A percentile compares a stretch with the other conserved stretches of the same genome.
Conservation (phyloP, 2,797 vertebrate species). For the Moxostoma hubbsi region DNA sequence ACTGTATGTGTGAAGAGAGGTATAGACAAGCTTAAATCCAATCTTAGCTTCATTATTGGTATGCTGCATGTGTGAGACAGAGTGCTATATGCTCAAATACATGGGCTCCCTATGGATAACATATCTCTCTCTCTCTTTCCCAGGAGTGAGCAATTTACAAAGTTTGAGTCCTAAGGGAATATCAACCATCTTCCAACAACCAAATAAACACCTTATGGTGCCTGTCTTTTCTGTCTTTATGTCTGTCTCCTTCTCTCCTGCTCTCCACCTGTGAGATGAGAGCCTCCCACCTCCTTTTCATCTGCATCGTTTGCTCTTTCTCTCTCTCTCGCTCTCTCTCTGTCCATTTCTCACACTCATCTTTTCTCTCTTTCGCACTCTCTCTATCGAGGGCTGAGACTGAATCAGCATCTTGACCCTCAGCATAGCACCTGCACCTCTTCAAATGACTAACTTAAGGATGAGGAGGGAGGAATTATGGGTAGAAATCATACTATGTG, state of each 20-base stretch:
- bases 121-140: conserved; percentile 23
- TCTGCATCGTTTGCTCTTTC: conserved; percentile 29
- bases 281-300: conserved; percentile 36
- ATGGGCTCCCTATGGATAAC: conserved; percentile 31
- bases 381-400: conserved; percentile 44
- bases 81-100: conserved; percentile 41
- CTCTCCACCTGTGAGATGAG: conserved; percentile 37
- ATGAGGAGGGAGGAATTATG: conserved; percentile 23
- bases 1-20: conserved; percentile 40
- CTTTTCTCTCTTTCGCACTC: conserved; percentile 39
- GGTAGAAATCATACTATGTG: conserved; percentile 14
- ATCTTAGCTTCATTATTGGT: conserved; percentile 32
- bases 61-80: conserved; percentile 44
- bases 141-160: conserved; percentile 40
- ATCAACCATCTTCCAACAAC: conserved; percentile 33
- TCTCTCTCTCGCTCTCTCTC: conserved; percentile 19
- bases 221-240: conserved; percentile 28
- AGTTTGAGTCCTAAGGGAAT: conserved; percentile 33
- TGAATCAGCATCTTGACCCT: conserved; percentile 53
- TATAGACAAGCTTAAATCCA: conserved; percentile 26
- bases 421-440: conserved; percentile 67
- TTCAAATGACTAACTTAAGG: conserved; percentile 73
- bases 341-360: conserved; percentile 39
- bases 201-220: conserved; percentile 47
- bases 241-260: neutral